Conservation (phyloP, 2,797 vertebrate genomes). For the Spinus pinus region DNA sequence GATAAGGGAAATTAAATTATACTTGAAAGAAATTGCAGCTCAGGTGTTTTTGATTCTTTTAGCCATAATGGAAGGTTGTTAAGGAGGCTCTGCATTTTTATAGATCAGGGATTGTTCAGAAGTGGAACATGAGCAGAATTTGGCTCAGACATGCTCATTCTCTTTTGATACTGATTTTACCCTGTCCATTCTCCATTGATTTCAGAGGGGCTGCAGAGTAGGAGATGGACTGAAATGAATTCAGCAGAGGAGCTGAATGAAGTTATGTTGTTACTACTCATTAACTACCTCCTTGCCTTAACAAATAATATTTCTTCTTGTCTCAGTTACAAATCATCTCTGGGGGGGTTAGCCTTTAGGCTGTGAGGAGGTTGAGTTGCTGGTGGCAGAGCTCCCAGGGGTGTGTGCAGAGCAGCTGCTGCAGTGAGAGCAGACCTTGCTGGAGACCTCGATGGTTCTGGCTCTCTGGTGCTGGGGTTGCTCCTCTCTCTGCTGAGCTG, state of each 20-base stretch:
- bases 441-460: background rate
- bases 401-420: background rate
- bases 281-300: background rate
- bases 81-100: conserved; percentile 9
- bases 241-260: background rate
- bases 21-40: background rate
- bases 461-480: accelerated
- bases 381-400: background rate
- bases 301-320: background rate
- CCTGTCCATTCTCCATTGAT: background rate
- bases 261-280: background rate
- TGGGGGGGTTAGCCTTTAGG: background rate
- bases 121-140: background rate
- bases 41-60: background rate
- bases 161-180: background rate
- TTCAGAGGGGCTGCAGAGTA: background rate
- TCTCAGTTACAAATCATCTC: background rate
- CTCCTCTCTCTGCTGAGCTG: background rate
- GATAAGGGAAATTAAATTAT: background rate
- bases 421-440: background rate
- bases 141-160: background rate
- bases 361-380: background rate
- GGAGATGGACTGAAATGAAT: background rate
- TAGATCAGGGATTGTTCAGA: background rate
- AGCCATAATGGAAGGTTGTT: background rate